A percentile compares a stretch with the other conserved stretches of the same genome.
phyloP scores from a whole-genome alignment of 2,797 vertebrate genomes.

The Tarsius wallacei region DNA sequence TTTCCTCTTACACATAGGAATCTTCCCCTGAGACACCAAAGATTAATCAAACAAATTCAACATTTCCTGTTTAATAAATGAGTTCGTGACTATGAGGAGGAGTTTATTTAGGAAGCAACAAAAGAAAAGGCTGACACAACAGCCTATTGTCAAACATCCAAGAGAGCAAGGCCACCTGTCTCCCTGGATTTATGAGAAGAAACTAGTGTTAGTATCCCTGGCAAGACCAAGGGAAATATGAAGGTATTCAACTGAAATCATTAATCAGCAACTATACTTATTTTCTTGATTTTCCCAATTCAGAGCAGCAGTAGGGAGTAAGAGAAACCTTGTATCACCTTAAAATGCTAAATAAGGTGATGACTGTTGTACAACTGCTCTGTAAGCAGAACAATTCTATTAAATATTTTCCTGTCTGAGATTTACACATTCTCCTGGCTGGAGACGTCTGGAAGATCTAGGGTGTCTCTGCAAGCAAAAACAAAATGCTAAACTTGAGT shows the following conservation, averaged over 20 bases:
- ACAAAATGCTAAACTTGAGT: neutral
- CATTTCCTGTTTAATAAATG: neutral
- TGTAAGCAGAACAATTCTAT: neutral
- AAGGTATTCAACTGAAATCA: neutral
- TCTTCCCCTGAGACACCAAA: neutral
- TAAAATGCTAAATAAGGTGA: constrained; percentile 9
- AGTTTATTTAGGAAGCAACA: neutral
- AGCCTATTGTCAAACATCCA: neutral
- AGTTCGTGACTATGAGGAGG: neutral
- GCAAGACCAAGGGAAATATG: neutral
- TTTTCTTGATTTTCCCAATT: neutral
- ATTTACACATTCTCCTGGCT: neutral
- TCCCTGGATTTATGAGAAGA: neutral
- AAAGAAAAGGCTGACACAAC: neutral
- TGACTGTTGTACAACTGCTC: neutral
- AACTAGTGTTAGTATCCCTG: neutral
- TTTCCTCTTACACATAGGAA: neutral
- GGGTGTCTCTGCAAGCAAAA: neutral
- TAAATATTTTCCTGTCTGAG: neutral
- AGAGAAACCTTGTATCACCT: neutral
- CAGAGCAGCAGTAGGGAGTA: neutral
- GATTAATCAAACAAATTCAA: constrained; percentile 64
- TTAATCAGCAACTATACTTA: neutral
- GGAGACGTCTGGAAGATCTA: neutral
- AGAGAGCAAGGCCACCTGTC: neutral